Base-by-base conservation (phyloP, 1,140 invertebrate genomes). In the Macrobrachium nipponense region DNA sequence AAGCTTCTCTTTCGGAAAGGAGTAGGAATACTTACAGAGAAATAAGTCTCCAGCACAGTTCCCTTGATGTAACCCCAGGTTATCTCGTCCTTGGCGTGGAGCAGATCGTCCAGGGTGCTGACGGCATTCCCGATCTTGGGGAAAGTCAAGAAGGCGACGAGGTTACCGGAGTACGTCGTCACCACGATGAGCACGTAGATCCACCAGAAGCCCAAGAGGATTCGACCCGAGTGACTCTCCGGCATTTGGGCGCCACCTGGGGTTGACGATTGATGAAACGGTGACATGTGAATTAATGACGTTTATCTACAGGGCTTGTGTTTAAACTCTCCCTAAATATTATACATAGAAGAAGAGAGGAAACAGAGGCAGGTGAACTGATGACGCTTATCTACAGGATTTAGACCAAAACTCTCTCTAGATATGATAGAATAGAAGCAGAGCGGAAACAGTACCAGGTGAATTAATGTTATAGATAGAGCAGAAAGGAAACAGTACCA, bases 61-160 rank as follows among this genome's bases (percentile, higher is more conserved):
- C 94, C 94, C 83, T 93, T 94, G 10, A 93, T 93, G 58, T 96
- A 93, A 5, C 95, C 95, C 95, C 96, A 97, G 0, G 94, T 92
- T 5, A 93, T 92, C 1, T 93, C 91, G 11, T 90, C 89, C 66
- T 92, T 92, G 75, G 94, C 93, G 0, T 91, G 91, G 20, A 96
- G 88, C 1, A 98, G 90, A 89, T 97, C 95, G 11, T 94, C 92
- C 0, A 97, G 90, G 0, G 93, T 95, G 8, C 95, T 94, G 0
- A 98, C 94, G 0, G 95, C 93, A 10, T 93, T 93, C 90, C 97
- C 95, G 90, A 96, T 95, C 90, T 89, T 95, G 0, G 97, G 97
- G 90, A 98, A 98, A 0, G 97, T 98, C 12, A 99, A 92, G 90
- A 97, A 97, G 7, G 97, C 97, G 0, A 98, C 97, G 43, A 98